phyloP scores from a whole-genome alignment of 2,113 vertebrate species.

The Tenrec ecaudatus region DNA sequence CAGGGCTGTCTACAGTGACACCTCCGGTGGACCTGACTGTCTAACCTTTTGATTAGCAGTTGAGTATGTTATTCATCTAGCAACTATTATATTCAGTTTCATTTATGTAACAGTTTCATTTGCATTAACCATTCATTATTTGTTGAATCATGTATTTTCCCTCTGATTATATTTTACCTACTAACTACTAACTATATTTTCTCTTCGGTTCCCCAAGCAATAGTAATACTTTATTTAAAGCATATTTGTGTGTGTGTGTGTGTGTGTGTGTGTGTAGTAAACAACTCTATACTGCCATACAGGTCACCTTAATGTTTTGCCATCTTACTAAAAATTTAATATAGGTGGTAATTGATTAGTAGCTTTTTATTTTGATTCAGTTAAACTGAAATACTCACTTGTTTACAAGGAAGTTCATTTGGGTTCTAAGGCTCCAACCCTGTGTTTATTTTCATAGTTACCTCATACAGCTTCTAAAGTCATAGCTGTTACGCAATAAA shows the following conservation, averaged over 20 bases:
- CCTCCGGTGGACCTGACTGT: neutral
- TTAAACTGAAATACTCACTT: constrained; percentile 6
- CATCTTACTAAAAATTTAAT: neutral
- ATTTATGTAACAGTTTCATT: neutral
- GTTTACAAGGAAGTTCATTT: neutral
- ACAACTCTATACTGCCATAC: neutral
- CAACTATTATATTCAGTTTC: neutral
- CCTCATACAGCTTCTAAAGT: constrained; percentile 14
- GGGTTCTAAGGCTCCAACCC: neutral
- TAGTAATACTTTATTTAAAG: constrained; percentile 24
- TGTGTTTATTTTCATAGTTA: constrained; percentile 60
- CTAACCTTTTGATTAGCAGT: neutral
- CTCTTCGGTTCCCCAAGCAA: neutral
- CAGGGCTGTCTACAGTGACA: neutral
- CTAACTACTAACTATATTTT: neutral
- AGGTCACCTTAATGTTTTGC: neutral
- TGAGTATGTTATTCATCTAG: neutral
- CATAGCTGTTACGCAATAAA: neutral
- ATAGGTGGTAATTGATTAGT: neutral
- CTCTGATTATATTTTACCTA: constrained; percentile 11
- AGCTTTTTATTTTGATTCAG: neutral
- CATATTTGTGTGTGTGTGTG: neutral
- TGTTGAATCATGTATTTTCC: neutral
- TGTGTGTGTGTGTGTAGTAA: neutral
- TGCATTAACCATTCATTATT: neutral